A percentile compares a stretch with the other conserved stretches of the same genome.
phyloP scores from a whole-genome alignment of 1,140 invertebrate species.

The Eumeta japonica region DNA sequence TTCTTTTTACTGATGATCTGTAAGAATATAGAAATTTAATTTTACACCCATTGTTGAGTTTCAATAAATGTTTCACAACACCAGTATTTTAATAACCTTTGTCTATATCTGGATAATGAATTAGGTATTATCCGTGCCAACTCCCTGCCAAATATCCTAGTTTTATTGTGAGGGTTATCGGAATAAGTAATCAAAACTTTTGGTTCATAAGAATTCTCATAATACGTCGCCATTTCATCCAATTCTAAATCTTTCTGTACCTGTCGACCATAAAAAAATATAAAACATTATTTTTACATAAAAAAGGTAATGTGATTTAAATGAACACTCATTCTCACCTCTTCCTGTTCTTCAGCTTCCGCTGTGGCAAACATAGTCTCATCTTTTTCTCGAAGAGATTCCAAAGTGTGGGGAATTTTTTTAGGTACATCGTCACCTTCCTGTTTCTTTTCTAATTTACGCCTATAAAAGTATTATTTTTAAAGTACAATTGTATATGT shows the following conservation, averaged over 20 bases:
- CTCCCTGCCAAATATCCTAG: slow-evolving; percentile 90
- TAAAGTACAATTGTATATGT: too few relatives aligned
- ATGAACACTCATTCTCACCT: slow-evolving; percentile 61
- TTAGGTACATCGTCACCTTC: slow-evolving; percentile 49
- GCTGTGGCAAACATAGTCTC: slow-evolving; percentile 82
- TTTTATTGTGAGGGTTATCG: slow-evolving; percentile 87
- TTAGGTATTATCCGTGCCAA: slow-evolving; percentile 90
- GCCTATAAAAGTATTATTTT: slow-evolving; percentile 24
- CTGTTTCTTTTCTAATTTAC: slow-evolving; percentile 49
- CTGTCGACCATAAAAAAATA: too few relatives aligned
- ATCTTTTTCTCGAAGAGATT: slow-evolving; percentile 88
- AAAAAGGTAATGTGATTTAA: too few relatives aligned
- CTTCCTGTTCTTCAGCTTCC: slow-evolving; percentile 78
- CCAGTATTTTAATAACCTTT: too few relatives aligned
- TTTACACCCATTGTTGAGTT: too few relatives aligned
- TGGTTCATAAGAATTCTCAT: slow-evolving; percentile 80
- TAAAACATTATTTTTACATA: slow-evolving; percentile 2
- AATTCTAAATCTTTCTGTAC: slow-evolving; percentile 72
- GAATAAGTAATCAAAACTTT: slow-evolving; percentile 94
- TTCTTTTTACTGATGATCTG: slow-evolving; percentile 88
- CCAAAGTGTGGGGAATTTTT: slow-evolving; percentile 82
- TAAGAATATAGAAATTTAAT: too few relatives aligned
- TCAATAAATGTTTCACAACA: too few relatives aligned
- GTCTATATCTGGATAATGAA: slow-evolving; percentile 60
- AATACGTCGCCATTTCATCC: slow-evolving; percentile 90